A percentile compares a stretch with the other conserved stretches of the same genome.
Conservation (phyloP, 2,888 invertebrate genomes). For the Calliphora vomitoria region DNA sequence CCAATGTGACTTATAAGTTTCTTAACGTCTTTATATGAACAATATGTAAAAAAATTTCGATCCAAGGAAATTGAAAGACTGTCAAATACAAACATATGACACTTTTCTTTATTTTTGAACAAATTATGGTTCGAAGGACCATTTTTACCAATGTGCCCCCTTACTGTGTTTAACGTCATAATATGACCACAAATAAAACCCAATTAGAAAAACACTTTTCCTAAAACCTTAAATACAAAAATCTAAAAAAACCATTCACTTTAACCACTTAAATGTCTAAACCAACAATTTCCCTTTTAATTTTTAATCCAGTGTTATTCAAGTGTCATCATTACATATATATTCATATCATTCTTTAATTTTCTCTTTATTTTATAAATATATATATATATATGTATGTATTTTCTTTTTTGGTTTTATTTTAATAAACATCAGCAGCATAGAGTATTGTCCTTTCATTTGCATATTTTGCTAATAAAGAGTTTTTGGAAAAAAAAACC, state of each 20-base stretch:
- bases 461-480: slow-evolving; percentile 67
- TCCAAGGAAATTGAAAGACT: too few relatives aligned
- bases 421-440: slow-evolving; percentile 34
- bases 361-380: not conserved
- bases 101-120: not conserved
- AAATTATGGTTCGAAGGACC: not conserved
- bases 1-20: too few relatives aligned
- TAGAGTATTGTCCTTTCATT: slow-evolving; percentile 59
- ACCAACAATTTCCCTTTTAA: not conserved
- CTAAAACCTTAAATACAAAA: not conserved
- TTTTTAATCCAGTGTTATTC: not conserved
- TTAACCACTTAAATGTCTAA: not conserved
- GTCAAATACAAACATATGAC: too few relatives aligned
- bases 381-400: too few relatives aligned
- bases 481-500: slow-evolving; percentile 25
- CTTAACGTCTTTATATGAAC: too few relatives aligned
- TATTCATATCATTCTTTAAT: slow-evolving; percentile 7
- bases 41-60: too few relatives aligned
- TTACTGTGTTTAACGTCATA: not conserved
- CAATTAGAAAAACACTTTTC: not conserved
- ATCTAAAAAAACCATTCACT: not conserved
- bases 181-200: not conserved
- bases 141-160: not conserved
- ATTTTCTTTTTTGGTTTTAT: slow-evolving; percentile 17
- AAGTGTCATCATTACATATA: slow-evolving; percentile 1